These are phyloP conservation scores for Aspiorhynchus laticeps DNA, from an alignment of 2,113 vertebrate genomes.

Conservation along the genomic window DNA sequence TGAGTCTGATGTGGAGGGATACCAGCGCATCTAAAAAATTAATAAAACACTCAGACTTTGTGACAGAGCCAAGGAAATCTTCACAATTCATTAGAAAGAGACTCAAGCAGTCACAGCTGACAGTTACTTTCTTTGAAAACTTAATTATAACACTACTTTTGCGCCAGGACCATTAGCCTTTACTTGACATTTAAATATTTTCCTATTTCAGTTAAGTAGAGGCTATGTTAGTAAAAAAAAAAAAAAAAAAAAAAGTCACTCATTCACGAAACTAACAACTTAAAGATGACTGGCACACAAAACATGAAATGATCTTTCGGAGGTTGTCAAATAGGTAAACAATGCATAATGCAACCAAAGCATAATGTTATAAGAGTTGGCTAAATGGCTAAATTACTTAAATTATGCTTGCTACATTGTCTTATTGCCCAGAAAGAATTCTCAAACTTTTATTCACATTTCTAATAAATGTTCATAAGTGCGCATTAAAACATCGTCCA, in stretches of 20 bases:
- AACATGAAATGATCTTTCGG: background rate
- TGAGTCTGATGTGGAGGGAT: constrained; percentile 88
- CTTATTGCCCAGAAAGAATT: background rate
- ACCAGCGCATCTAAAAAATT: constrained; percentile 92
- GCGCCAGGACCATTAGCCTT: background rate
- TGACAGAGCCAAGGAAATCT: background rate
- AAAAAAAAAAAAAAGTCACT: background rate
- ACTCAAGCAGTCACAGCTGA: background rate
- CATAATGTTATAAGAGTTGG: background rate
- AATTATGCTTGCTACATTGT: background rate
- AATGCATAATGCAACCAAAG: background rate
- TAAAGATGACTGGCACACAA: background rate
- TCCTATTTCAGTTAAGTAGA: too few relatives aligned
- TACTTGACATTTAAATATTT: constrained; percentile 6
- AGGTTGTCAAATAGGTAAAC: background rate
- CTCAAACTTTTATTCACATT: background rate
- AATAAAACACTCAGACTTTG: constrained; percentile 55
- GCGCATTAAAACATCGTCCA: background rate
- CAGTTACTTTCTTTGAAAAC: background rate
- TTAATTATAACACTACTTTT: background rate
- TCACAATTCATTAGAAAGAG: constrained; percentile 13
- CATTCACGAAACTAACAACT: background rate
- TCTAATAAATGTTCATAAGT: background rate
- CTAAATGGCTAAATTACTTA: background rate
- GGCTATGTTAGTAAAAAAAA: too few relatives aligned